Base-by-base conservation (phyloP, 1,140 invertebrate genomes). In the Agrypnia vestita region DNA sequence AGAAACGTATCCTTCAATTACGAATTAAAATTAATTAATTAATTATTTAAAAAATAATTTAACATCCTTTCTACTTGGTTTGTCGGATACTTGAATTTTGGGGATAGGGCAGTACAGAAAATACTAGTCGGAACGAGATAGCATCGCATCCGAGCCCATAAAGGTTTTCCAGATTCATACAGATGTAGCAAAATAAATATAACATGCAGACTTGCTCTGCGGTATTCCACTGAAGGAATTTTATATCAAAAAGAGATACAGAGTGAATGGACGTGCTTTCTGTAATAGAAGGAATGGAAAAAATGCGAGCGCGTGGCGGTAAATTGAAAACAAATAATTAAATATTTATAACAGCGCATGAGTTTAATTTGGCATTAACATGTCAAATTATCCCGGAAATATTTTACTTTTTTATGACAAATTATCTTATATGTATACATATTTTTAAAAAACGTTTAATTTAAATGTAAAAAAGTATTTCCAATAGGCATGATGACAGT, bases 171-270 rank as follows among this genome's bases (percentile, higher is more conserved):
- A 78, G 51, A 78, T 59, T 61, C 61, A 72, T 72, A 78, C 75
- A 64, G 61, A 69, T 62, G 51, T 76, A 76, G 35, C 47, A 56
- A 80, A 80, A 80, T 80, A 80, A 80, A 80, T 80, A 80, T 80
- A 72, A 78, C 76, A 78, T 79, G 73, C 73, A 79, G 74, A 79
- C 78, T 80, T 49, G 67, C 79, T 80, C 76, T 83, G 82, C 79
- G 82, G 79, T 80, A 78, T 74, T 80, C 80, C 79, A 83, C 82
- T 80, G 64, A 83, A 80, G 79, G 82, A 83, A 83, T 83, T 83
- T 83, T 83, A 83, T 80, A 83, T 83, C 82, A 83, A 83, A 83
- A 83, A 80, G 79, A 82, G 74, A 76, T 76, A 67, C 73, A 46
- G 67, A 80, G 76, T 79, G 82, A 83, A 82, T 80, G 78, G 76